Base-by-base conservation (phyloP, 1,140 invertebrate genomes). In the Zaprionus lachaisei region DNA sequence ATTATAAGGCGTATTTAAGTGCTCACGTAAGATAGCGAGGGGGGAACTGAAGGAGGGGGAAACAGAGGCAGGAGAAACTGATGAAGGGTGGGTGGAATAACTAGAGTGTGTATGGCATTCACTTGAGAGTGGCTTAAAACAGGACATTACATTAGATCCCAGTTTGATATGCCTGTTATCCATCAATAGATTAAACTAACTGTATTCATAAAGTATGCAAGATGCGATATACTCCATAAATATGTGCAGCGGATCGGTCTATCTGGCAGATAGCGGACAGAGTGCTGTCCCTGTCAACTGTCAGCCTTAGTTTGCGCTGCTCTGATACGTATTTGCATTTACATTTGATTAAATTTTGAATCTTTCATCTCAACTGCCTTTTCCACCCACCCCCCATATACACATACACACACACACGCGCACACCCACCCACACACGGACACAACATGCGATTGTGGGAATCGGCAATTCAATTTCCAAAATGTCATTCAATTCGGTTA, bases 401-500 rank as follows among this genome's bases (percentile, higher is more conserved):
- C 20, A 57, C n/a, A 41, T 26, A 51, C 49, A 41, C 44, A 34
- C 22, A 6, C 14, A 31, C 34, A 5, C 5, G 15, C 70, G n/a
- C 55, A 38, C 56, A 9, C 17, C 5, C 20, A 15, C n/a, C 11
- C 15, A 2, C 22, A 24, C 47, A 20, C 22, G 12, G 3, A 31
- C 26, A 28, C 34, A 14, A 74, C 37, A 69, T 69, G 37, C 72
- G 67, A 64, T 75, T 75, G 72, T 71, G 22, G 67, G 66, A 4
- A 71, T 71, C 44, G 72, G 72, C 67, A 75, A 75, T 86, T 69
- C 68, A 72, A 72, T 79, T 63, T 69, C 49, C 22, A 51, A 82
- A 68, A 68, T 67, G 73, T 61, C 64, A 66, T 91, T 91, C 77
- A 66, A 91, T 92, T 86, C 67, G 78, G 72, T 83, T 91, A 98